A percentile compares a stretch with the other conserved stretches of the same genome.
Conservation (phyloP, 2,888 invertebrate genomes). For the Ophion ventricosus region DNA sequence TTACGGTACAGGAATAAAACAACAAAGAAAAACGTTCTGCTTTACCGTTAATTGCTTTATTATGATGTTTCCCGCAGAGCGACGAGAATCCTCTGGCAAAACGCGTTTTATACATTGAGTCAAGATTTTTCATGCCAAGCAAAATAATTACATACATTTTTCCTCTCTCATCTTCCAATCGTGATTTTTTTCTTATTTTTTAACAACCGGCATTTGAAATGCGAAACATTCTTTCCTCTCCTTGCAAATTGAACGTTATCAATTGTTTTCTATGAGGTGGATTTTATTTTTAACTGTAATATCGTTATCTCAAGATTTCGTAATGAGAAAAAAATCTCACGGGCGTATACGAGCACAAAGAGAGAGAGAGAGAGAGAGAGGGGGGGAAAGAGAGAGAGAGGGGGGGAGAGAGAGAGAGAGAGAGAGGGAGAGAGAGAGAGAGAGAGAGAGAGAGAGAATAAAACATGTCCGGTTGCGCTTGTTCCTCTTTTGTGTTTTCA, state of each 20-base stretch:
- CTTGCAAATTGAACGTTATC: background rate
- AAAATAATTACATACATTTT: too few relatives aligned
- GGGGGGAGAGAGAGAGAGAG: background rate
- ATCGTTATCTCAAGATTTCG: background rate
- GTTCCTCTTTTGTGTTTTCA: constrained; percentile 22
- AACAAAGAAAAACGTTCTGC: background rate
- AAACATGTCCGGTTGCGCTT: constrained; percentile 6
- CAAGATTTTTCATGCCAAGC: background rate
- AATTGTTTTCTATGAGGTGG: background rate
- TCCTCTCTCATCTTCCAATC: background rate
- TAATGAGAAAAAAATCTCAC: constrained; percentile 24
- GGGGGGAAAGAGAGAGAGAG: constrained; percentile 8
- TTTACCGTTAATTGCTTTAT: constrained; percentile 56
- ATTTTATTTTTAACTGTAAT: background rate
- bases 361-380: background rate
- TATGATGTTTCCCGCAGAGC: constrained; percentile 35
- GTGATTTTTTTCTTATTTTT: background rate
- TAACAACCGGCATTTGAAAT: too few relatives aligned
- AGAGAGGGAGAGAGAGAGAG: background rate
- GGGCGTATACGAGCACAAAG: background rate
- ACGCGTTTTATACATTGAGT: background rate
- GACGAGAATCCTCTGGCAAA: constrained; percentile 1
- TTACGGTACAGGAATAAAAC: constrained; percentile 29
- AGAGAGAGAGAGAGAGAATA: background rate
- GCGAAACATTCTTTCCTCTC: background rate